These are phyloP conservation scores for Blastobasis adustella DNA, from an alignment of 2,888 invertebrate genomes.

Conservation along the genomic window DNA sequence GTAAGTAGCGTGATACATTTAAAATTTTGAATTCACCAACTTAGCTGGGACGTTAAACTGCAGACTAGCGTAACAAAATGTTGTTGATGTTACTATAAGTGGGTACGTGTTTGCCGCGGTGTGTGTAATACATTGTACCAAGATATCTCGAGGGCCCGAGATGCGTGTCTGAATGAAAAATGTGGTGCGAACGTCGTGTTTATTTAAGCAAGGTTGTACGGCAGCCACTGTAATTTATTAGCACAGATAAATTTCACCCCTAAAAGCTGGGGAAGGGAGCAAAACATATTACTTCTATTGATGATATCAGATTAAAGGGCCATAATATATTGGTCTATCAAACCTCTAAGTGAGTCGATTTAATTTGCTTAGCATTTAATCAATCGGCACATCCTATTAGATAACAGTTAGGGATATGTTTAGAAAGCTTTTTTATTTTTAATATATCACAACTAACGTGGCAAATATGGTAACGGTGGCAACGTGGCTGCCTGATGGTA, in stretches of 20 bases:
- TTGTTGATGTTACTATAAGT: no score
- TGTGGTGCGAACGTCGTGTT: conserved; percentile 57
- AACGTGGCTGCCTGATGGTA: no score
- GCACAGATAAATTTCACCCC: conserved; percentile 56
- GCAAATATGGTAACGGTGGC: no score
- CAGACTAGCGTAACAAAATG: no score
- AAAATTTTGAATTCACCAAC: no score
- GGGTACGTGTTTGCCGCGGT: no score
- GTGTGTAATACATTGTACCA: neutral
- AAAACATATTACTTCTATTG: conserved; percentile 43
- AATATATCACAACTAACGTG: no score
- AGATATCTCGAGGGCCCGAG: conserved; percentile 25
- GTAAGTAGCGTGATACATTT: no score
- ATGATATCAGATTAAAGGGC: conserved; percentile 30
- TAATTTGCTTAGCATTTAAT: neutral
- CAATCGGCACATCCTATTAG: no score
- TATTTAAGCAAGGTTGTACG: conserved; percentile 50
- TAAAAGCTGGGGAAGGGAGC: conserved; percentile 31
- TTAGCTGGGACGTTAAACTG: no score
- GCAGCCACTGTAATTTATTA: conserved; percentile 51
- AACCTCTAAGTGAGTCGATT: neutral
- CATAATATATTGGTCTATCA: conserved; percentile 3
- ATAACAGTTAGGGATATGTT: no score
- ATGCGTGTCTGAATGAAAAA: conserved; percentile 48
- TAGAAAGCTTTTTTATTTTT: no score